A percentile compares a stretch with the other conserved stretches of the same genome.
Evolutionary conservation across 1,140 invertebrate genomes (phyloP).

Genomic region (Pollicipes pollicipes): DNA sequence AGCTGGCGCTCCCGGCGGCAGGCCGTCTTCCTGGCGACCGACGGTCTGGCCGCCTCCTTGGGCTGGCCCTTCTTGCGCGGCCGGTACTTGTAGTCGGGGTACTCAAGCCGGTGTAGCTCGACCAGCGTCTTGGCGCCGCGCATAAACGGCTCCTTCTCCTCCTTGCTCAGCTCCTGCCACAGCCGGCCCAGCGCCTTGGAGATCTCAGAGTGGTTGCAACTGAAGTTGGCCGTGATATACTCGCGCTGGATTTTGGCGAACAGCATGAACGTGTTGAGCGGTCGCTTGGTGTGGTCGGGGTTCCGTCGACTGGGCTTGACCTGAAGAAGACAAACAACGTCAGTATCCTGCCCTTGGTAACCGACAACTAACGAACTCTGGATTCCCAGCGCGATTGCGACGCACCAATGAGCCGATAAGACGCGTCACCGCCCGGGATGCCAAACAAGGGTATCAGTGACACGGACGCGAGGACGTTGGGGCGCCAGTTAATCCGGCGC

Average conservation of each 20-base stretch:
- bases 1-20: too few species aligned
- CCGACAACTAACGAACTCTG: too few species aligned
- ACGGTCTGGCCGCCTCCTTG: too few species aligned
- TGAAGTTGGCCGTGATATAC: not conserved
- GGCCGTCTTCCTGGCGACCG: too few species aligned
- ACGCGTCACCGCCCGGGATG: too few species aligned
- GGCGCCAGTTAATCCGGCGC: too few species aligned
- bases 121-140: slow-evolving; percentile 76
- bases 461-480: too few species aligned
- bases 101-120: slow-evolving; percentile 79
- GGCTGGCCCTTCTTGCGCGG: slow-evolving; percentile 43
- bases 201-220: not conserved
- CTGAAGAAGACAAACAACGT: not conserved
- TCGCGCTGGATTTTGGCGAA: not conserved
- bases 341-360: too few species aligned
- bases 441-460: too few species aligned
- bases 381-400: too few species aligned
- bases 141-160: not conserved
- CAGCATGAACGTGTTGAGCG: not conserved
- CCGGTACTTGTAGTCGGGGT: slow-evolving; percentile 96
- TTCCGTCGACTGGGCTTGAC: not conserved
- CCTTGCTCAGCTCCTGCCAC: not conserved
- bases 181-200: not conserved
- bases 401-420: too few species aligned
- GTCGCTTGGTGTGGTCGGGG: not conserved